Evolutionary conservation across 2,888 invertebrate species (phyloP).

Genomic region (Enoplolaimus lenunculus): DNA sequence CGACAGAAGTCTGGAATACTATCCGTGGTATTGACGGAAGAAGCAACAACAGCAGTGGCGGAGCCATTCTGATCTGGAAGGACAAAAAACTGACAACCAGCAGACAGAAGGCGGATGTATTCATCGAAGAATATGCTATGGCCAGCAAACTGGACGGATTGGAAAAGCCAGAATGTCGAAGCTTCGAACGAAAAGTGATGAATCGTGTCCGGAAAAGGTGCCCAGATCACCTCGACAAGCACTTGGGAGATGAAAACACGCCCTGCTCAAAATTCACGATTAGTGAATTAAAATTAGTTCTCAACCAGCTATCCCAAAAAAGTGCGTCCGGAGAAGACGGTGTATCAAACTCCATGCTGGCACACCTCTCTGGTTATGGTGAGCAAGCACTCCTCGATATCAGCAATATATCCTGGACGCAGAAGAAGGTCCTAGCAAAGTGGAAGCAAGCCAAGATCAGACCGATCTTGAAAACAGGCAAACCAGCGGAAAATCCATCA

Average conservation of each 20-base stretch:
- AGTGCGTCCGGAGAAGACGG: neutral
- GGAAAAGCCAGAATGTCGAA: neutral
- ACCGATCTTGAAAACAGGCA: neutral
- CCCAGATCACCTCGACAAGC: neutral
- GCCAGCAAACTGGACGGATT: neutral
- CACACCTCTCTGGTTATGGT: neutral
- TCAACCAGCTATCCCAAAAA: neutral
- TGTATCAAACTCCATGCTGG: neutral
- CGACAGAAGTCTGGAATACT: conserved; percentile 2
- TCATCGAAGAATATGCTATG: conserved; percentile 8
- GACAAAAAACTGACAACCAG: neutral
- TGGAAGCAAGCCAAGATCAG: conserved; percentile 1
- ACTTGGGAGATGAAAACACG: neutral
- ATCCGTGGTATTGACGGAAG: neutral
- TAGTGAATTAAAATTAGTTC: neutral
- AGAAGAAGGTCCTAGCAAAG: neutral
- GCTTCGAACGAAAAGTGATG: neutral
- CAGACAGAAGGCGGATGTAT: neutral
- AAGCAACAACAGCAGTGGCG: neutral
- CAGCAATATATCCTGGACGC: neutral
- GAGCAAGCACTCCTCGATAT: neutral
- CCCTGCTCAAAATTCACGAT: neutral
- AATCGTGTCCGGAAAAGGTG: neutral
- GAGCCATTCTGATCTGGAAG: neutral
- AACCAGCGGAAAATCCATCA: neutral